Conservation (phyloP, 2,888 invertebrate genomes). For the Calliopum simillimum region DNA sequence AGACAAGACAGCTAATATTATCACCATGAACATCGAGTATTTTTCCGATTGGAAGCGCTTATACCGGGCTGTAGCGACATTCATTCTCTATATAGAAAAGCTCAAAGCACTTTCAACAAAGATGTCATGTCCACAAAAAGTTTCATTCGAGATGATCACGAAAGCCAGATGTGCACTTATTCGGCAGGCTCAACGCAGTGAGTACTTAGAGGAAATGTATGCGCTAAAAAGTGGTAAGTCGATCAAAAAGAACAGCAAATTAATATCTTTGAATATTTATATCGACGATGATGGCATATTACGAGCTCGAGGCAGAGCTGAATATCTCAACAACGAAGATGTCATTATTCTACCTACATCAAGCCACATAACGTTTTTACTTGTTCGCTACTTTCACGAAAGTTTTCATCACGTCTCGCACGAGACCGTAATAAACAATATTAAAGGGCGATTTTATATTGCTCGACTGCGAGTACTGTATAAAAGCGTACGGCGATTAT, state of each 20-base stretch:
- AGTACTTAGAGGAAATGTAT: not conserved
- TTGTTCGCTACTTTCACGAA: slow-evolving; percentile 39
- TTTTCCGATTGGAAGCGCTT: too few species aligned
- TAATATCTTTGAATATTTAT: slow-evolving; percentile 36
- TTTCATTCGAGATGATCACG: too few species aligned
- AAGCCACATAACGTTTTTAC: slow-evolving; percentile 39
- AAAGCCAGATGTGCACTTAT: slow-evolving; percentile 32
- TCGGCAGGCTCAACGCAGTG: slow-evolving; percentile 21
- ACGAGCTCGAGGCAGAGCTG: too few species aligned
- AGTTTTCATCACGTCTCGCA: slow-evolving; percentile 37
- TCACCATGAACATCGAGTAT: too few species aligned
- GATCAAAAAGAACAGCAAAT: slow-evolving; percentile 32
- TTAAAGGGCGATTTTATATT: too few species aligned
- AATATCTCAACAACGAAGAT: slow-evolving; percentile 38
- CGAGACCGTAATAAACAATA: slow-evolving; percentile 40
- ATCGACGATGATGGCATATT: slow-evolving; percentile 33
- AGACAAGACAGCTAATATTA: too few species aligned
- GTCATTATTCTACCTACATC: slow-evolving; percentile 27
- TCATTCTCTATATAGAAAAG: too few species aligned
- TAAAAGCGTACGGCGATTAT: too few species aligned
- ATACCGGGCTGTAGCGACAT: too few species aligned
- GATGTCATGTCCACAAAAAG: too few species aligned
- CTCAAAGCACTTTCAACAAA: too few species aligned
- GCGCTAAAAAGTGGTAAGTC: slow-evolving; percentile 33
- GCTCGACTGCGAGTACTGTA: too few species aligned